Percentiles rank a stretch among this genome's conserved stretches.
Conservation (phyloP, 2,113 vertebrate species). For the Cebus imitator region DNA sequence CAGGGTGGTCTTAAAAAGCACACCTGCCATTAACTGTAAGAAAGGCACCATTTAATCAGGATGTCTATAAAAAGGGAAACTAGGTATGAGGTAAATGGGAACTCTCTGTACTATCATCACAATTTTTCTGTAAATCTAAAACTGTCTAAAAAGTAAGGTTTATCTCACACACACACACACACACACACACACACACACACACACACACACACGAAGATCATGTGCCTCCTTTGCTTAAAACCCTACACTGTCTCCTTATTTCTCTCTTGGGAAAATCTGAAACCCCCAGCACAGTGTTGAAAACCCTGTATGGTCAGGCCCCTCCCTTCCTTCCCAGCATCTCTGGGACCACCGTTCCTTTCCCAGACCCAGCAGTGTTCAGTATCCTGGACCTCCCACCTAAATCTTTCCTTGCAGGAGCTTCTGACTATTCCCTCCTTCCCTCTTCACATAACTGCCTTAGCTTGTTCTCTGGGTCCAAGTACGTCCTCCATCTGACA, state of each 20-base stretch:
- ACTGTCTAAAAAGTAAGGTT: neutral
- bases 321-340: too few species aligned
- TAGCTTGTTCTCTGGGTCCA: neutral
- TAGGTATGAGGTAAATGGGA: neutral
- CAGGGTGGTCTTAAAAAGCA: neutral
- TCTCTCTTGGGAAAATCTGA: neutral
- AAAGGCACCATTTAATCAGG: neutral
- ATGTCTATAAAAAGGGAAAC: rapidly evolving
- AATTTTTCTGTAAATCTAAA: neutral
- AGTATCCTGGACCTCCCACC: too few species aligned
- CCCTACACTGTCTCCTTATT: neutral
- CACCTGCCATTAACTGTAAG: too few species aligned
- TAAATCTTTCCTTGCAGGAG: too few species aligned
- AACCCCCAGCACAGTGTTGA: neutral
- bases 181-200: neutral
- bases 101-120: neutral
- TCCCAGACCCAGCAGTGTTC: neutral
- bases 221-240: neutral
- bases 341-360: neutral
- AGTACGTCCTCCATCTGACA: neutral
- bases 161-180: neutral
- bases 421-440: neutral
- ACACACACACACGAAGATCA: too few species aligned
- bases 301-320: too few species aligned
- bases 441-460: neutral